These are phyloP conservation scores for Virgularia gustaviana DNA, from an alignment of 92 coral and sea anemone species.

Conservation along the genomic window DNA sequence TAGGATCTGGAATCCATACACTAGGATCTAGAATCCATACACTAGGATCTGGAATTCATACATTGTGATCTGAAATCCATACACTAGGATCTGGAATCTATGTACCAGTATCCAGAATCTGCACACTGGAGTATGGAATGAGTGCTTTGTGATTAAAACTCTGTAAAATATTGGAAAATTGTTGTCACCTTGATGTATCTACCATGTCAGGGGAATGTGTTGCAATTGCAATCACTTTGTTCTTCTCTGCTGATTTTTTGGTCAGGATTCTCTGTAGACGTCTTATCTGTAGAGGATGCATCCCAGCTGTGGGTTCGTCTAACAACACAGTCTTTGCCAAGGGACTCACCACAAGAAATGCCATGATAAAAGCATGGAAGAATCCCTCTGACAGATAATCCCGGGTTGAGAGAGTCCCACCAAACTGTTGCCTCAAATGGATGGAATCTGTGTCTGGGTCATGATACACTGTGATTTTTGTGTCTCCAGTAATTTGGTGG, in stretches of 20 bases:
- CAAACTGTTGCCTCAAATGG: constrained; percentile 14
- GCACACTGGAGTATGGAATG: too few species aligned
- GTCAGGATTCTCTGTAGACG: constrained; percentile 74
- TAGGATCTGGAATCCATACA: too few species aligned
- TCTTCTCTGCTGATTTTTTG: constrained; percentile 71
- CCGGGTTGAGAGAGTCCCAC: constrained; percentile 10
- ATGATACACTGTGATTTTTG: constrained; percentile 44
- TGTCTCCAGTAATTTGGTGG: constrained; percentile 72
- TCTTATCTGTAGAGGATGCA: constrained; percentile 91
- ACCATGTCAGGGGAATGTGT: constrained; percentile 89
- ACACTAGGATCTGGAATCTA: too few species aligned
- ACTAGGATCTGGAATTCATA: too few species aligned
- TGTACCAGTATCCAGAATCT: too few species aligned
- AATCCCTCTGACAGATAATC: constrained; percentile 70
- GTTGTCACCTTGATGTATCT: too few species aligned
- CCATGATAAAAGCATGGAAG: constrained; percentile 75
- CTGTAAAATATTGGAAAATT: too few species aligned
- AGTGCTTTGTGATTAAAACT: too few species aligned
- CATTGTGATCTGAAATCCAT: too few species aligned
- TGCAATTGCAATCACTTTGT: constrained; percentile 69
- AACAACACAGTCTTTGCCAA: constrained; percentile 62
- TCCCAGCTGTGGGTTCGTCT: constrained; percentile 86
- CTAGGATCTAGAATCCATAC: too few species aligned
- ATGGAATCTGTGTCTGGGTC: neutral
- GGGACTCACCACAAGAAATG: constrained; percentile 70